A percentile compares a stretch with the other conserved stretches of the same genome.
phyloP scores from a whole-genome alignment of 2,888 invertebrate genomes.

The Aricia artaxerxes region DNA sequence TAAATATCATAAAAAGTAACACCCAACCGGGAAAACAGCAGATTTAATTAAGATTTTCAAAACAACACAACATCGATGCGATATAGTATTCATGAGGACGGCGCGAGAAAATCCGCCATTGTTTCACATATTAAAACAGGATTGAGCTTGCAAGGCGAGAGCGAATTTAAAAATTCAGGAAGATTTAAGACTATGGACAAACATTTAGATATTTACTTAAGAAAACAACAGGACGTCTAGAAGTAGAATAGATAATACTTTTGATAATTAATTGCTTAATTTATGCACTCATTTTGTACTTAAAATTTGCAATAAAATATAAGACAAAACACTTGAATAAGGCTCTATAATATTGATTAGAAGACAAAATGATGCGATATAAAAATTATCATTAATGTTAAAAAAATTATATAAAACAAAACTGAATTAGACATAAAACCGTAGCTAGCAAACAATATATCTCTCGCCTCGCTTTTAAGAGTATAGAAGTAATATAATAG shows the following conservation, averaged over 20 bases:
- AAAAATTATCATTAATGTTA: not conserved
- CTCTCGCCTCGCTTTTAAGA: not conserved
- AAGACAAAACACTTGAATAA: too few relatives aligned
- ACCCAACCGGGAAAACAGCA: not conserved
- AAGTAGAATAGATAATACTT: too few relatives aligned
- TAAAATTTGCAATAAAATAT: too few relatives aligned
- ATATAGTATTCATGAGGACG: conserved; percentile 10
- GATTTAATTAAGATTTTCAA: conserved; percentile 16
- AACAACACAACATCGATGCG: conserved; percentile 21
- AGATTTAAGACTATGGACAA: not conserved
- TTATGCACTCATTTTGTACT: too few relatives aligned
- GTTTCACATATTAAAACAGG: conserved; percentile 4
- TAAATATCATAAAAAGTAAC: not conserved
- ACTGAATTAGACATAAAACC: not conserved
- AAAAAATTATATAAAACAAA: not conserved
- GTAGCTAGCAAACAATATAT: too few relatives aligned
- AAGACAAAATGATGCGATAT: too few relatives aligned
- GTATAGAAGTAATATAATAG: not conserved
- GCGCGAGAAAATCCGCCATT: conserved; percentile 2
- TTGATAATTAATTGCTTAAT: too few relatives aligned
- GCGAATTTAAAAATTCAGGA: conserved; percentile 19
- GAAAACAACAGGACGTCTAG: not conserved
- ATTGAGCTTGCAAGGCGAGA: not conserved
- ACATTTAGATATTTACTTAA: not conserved
- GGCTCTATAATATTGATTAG: too few relatives aligned